Evolutionary conservation across 2,797 vertebrate genomes (phyloP), one percentile per base, ranked within the genome.

Genomic region (Sebastes taczanowskii): DNA sequence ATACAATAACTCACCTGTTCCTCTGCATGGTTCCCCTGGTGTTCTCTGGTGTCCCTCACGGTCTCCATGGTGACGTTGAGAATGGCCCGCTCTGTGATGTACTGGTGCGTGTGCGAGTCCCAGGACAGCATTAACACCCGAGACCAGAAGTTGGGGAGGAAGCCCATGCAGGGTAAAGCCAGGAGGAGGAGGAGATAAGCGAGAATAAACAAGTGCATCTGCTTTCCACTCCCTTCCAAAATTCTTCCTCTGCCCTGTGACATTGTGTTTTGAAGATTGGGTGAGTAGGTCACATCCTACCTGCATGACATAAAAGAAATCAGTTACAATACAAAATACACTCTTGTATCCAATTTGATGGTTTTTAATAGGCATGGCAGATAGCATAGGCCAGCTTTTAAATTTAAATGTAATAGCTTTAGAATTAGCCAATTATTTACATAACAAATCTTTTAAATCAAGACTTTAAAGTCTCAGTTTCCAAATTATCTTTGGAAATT

Each of bases 91-190:
- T 98, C 96, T 0, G 97, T 97, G 81, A 97, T 96, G 85, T 96
- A 93, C 91, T 98, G 97, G 86, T 98, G 97, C n/a, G 97, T 98
- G 89, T 94, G 29, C 0, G 97, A 97, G 82, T 93, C 90, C 78
- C 94, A 97, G 56, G 96, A 96, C 38, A 97, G 83, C 8, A 96
- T 94, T 53, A 97, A 88, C 14, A 96, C 85, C 20, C 89, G 91
- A 61, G 96, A 97, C 97, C 97, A 97, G 86, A 97, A 95, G 86
- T 97, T 95, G 18, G 97, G 97, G 49, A 98, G 96, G 90, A 98
- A 98, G 38, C 94, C 90, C 18, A 58, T 85, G 64, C 94, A 91
- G 1, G 94, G 94, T 62, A 84, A 63, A 46, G 85, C 87, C 80
- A 95, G 65, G 42, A 49, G 42, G 18, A 96, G 63, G 49, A 97